Evolutionary conservation across 1,140 invertebrate species (phyloP).

Genomic region (Lordiphosa mommai): DNA sequence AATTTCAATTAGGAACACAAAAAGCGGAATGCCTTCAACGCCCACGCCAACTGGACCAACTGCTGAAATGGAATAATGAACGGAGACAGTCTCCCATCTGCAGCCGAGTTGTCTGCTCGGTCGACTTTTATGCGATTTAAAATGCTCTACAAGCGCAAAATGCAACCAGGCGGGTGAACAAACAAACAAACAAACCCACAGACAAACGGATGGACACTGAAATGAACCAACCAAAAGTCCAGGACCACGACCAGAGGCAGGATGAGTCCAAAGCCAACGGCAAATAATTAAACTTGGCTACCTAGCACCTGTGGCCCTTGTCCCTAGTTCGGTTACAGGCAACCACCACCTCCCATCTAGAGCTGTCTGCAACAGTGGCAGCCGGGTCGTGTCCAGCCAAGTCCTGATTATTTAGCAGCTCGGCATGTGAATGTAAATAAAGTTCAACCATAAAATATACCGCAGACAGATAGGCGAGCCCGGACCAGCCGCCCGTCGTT

Average conservation of each 20-base stretch:
- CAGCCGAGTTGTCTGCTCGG: slow-evolving; percentile 12
- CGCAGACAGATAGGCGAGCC: slow-evolving; percentile 48
- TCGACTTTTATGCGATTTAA: slow-evolving; percentile 57
- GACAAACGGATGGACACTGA: slow-evolving; percentile 5
- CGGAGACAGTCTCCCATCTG: slow-evolving; percentile 5
- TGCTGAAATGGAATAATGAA: slow-evolving; percentile 46
- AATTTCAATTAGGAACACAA: slow-evolving; percentile 62
- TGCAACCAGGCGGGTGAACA: slow-evolving; percentile 49
- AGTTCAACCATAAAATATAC: slow-evolving; percentile 64
- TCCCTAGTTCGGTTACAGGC: slow-evolving; percentile 22
- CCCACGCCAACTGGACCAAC: slow-evolving; percentile 8
- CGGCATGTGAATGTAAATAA: slow-evolving; percentile 68
- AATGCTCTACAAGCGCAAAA: slow-evolving; percentile 60
- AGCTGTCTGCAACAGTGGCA: slow-evolving; percentile 46
- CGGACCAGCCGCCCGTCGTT: slow-evolving; percentile 3
- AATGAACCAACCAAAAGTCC: slow-evolving; percentile 9
- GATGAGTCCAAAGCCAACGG: slow-evolving; percentile 36
- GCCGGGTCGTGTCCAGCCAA: slow-evolving; percentile 3
- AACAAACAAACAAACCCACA: slow-evolving; percentile 25
- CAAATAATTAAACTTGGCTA: slow-evolving; percentile 71
- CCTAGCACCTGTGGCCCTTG: slow-evolving; percentile 61
- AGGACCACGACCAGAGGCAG: slow-evolving; percentile 13
- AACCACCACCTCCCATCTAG: background rate
- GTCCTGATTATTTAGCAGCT: slow-evolving; percentile 37
- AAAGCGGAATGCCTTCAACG: slow-evolving; percentile 7